Conservation (phyloP, 2,113 vertebrate genomes). For the Ailuropoda melanoleuca region DNA sequence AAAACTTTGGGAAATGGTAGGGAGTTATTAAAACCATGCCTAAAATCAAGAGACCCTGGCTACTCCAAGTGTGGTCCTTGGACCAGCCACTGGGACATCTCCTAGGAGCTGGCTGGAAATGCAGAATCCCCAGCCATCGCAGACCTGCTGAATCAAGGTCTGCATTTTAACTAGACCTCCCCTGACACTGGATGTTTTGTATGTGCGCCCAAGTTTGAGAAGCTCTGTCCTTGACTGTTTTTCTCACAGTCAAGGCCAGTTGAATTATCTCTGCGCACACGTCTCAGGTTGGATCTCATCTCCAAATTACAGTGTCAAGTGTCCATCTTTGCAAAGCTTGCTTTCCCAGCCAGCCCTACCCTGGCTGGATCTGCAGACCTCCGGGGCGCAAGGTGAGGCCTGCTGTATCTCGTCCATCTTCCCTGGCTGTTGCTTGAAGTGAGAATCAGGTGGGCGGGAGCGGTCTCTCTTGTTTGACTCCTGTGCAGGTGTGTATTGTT, state of each 20-base stretch:
- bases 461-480: constrained; percentile 34
- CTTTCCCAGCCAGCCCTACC: neutral
- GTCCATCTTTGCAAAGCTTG: neutral
- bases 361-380: neutral
- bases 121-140: neutral
- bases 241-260: neutral
- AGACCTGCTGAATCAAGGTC: neutral
- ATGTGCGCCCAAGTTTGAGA: neutral
- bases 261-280: neutral
- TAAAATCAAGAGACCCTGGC: neutral
- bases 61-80: neutral
- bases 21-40: neutral
- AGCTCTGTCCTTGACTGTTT: neutral
- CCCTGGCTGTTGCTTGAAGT: constrained; percentile 37
- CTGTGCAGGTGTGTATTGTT: constrained; percentile 57
- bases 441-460: constrained; percentile 58
- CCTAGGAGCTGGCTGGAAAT: neutral
- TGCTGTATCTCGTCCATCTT: neutral
- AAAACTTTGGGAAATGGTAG: neutral
- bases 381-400: neutral
- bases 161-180: neutral
- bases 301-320: neutral
- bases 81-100: neutral
- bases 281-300: neutral
- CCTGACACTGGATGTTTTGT: neutral